Base-by-base conservation (phyloP, 2,797 vertebrate genomes). In the Austrolebias charrua region DNA sequence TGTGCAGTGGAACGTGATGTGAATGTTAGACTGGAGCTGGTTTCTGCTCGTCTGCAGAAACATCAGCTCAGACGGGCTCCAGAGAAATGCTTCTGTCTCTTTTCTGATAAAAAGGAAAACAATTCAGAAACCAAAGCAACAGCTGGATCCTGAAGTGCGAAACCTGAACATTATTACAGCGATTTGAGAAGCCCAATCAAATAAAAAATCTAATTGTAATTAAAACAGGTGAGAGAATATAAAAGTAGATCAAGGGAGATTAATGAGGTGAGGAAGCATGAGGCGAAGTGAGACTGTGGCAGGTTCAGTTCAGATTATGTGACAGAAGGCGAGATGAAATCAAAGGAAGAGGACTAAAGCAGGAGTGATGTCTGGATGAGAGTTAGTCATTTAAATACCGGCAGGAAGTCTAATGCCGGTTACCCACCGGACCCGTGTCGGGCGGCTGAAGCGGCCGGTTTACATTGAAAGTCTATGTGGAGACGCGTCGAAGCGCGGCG, bases 1-100 rank as follows among this genome's bases (percentile, higher is more conserved):
- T 72, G 66, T 82, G 84, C 78, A 73, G 81, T 62, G 78, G 65
- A 76, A 79, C 68, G 66, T 78, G 76, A 72, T 57, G 46, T 52
- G 78, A 80, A 75, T 43, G 14, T 43, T 6, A 3, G 31, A 33
- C 31, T 9, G 40, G 12, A 42, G 40, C 13, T 11, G 13, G 40
- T 42, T 11, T 42, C 40, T 43, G 42, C 15, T 14, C 13, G 76
- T 65, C 60, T 35, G 70, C 54, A 44, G 5, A 49, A 31, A 58
- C 61, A 53, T 3, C 31, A 51, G 50, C 60, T 47, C 46, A 33
- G 63, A 29, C 52, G 14, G 29, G 56, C 53, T 59, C 44, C 66
- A 66, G 55, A 33, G 31, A 33, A 33, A 53, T 46, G 3, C 58
- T 45, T 29, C 42, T 61, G 12, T 33, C 29, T 18, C 28, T 57